Conservation (phyloP, 2,113 vertebrate species). For the Calidris pygmaea region DNA sequence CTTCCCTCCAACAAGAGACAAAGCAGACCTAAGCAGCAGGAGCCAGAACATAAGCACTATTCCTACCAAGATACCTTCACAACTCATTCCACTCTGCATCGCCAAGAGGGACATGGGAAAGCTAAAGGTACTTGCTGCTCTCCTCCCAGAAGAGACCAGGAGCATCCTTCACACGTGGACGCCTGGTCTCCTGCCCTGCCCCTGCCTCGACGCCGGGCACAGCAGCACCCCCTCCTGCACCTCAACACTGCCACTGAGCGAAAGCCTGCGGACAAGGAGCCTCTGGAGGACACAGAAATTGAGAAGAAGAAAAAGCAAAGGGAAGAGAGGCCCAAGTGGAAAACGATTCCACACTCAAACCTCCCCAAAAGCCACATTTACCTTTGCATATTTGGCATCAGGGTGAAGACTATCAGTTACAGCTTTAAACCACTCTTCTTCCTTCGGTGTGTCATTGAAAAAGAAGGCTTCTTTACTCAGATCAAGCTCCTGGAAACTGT, state of each 20-base stretch:
- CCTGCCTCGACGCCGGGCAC: background rate
- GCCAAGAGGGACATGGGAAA: background rate
- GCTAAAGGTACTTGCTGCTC: background rate
- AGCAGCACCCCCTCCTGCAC: background rate
- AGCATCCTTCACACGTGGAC: background rate
- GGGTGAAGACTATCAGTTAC: slow-evolving; percentile 89
- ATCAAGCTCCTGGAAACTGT: slow-evolving; percentile 96
- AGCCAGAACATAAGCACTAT: background rate
- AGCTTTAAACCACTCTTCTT: slow-evolving; percentile 95
- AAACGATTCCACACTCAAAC: background rate
- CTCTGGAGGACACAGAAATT: background rate
- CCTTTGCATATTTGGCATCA: slow-evolving; percentile 92
- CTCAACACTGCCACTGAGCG: background rate
- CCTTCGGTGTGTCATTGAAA: slow-evolving; percentile 94
- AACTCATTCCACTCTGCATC: background rate
- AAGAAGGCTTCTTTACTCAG: slow-evolving; percentile 97
- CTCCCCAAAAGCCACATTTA: slow-evolving; percentile 67
- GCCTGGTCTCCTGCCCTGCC: background rate
- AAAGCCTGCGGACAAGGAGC: background rate
- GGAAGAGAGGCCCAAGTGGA: background rate
- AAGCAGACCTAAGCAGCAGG: background rate
- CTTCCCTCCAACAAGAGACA: background rate
- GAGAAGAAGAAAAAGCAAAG: background rate
- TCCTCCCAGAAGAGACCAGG: background rate
- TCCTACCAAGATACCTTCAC: background rate